Evolutionary conservation across 2,113 vertebrate species (phyloP).

Genomic region (Semnornis frantzii): DNA sequence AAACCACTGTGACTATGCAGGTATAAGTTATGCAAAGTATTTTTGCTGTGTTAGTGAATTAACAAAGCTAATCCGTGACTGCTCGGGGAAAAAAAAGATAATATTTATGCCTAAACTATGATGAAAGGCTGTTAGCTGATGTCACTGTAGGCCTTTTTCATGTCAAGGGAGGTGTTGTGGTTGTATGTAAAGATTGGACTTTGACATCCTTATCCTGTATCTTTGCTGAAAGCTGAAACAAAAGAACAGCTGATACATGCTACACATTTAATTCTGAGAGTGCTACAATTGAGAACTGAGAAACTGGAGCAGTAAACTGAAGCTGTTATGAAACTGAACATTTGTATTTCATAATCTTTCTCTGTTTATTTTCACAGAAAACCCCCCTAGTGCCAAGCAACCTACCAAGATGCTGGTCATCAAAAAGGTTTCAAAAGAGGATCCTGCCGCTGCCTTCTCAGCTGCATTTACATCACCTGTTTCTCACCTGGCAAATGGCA

Average conservation of each 20-base stretch:
- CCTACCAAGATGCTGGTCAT: slow-evolving; percentile 99
- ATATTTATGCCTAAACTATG: neutral
- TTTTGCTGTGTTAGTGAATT: neutral
- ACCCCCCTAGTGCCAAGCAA: slow-evolving; percentile 98
- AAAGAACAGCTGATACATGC: neutral
- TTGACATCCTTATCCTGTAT: neutral
- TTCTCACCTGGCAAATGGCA: slow-evolving; percentile 89
- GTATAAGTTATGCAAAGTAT: neutral
- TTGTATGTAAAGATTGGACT: neutral
- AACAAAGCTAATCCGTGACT: neutral
- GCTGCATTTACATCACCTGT: slow-evolving; percentile 92
- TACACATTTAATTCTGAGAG: too few species aligned
- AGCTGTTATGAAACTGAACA: neutral
- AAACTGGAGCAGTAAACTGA: neutral
- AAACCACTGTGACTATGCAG: neutral
- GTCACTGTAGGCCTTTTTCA: neutral
- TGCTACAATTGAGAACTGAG: neutral
- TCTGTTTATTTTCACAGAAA: slow-evolving; percentile 80
- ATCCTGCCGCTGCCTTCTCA: slow-evolving; percentile 93
- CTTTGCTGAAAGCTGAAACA: neutral
- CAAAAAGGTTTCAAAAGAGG: slow-evolving; percentile 99
- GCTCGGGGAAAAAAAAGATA: neutral
- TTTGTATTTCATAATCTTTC: neutral
- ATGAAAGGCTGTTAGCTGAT: neutral
- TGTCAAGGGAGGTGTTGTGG: neutral